Base-by-base conservation (phyloP, 2,113 vertebrate genomes). In the Nymphicus hollandicus region DNA sequence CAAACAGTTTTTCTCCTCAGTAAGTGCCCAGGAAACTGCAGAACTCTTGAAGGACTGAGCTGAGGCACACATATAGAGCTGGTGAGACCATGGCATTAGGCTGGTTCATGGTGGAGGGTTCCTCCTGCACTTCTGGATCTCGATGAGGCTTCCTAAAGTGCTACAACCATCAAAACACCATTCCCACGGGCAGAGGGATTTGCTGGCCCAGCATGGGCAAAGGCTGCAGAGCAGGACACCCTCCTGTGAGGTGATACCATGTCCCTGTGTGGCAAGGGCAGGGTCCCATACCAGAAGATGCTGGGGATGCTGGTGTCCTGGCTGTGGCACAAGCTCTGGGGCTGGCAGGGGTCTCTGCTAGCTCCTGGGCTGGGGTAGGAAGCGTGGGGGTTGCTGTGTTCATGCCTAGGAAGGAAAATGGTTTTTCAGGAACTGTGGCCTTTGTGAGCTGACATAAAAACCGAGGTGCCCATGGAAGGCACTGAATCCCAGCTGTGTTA, bases 91-190 rank as follows among this genome's bases (percentile, higher is more conserved):
- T 22, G 12, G 8, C 33, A 14, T 39, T 61, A 28, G n/a, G 7
- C 6, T 31, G 14, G 10, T 7, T 88, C 0, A 1, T 18, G n/a
- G 35, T 56, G 23, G 33, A 88, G 5, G 4, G 5, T 24, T 58
- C 22, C 9, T 58, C 12, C 53, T 55, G 24, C 6, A 9, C 41
- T 60, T 35, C 44, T 81, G 53, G 76, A 60, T 49, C 25, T 13
- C 9, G 28, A 16, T 73, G 33, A 25, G 15, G 12, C 37, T 89
- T 91, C 18, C 33, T 31, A 44, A 56, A 53, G 64, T 41, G 29
- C 44, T 70, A 1, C 69, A 81, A 41, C 8, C 3, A 3, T 41
- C 7, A 4, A 44, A 70, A n/a, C 5, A 33, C 17, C 2, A 0
- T 56, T 81, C 18, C 24, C 3, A 2, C 4, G 28, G 58, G 35